Percentiles rank a stretch among this genome's conserved stretches.
Evolutionary conservation across 2,888 invertebrate genomes (phyloP).

Genomic region (Oscheius sp.): DNA sequence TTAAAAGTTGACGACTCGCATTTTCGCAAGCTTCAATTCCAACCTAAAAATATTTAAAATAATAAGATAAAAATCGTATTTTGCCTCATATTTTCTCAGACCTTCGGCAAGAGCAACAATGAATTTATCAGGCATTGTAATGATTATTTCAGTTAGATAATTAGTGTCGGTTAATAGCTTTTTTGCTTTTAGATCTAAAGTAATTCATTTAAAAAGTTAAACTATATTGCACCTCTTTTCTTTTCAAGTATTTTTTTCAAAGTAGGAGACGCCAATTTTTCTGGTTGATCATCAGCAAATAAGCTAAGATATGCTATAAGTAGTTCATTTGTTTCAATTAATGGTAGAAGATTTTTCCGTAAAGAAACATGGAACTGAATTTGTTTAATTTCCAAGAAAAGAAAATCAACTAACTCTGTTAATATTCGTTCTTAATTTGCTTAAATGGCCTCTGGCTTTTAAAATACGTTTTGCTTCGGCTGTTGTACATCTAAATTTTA

Average conservation of each 20-base stretch:
- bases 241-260: constrained; percentile 42
- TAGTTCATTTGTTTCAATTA: constrained; percentile 39
- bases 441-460: constrained; percentile 40
- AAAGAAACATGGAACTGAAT: constrained; percentile 39
- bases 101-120: constrained; percentile 21
- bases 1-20: constrained; percentile 35
- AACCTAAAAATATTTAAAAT: constrained; percentile 20
- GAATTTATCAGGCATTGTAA: constrained; percentile 38
- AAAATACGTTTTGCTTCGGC: constrained; percentile 39
- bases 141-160: constrained; percentile 28
- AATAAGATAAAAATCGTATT: background rate
- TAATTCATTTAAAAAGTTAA: background rate
- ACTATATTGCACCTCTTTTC: constrained; percentile 22
- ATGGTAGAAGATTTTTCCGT: constrained; percentile 39
- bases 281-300: constrained; percentile 41
- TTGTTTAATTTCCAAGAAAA: background rate
- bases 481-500: constrained; percentile 27
- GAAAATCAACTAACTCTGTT: constrained; percentile 16
- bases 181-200: constrained; percentile 34
- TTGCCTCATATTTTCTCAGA: constrained; percentile 31
- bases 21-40: constrained; percentile 41
- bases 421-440: constrained; percentile 33
- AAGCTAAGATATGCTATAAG: constrained; percentile 47
- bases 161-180: constrained; percentile 34
- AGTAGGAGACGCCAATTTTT: constrained; percentile 34